Evolutionary conservation across 2,113 vertebrate species (phyloP), one percentile per base, ranked within the genome.

Genomic region (Cichladusa arquata): DNA sequence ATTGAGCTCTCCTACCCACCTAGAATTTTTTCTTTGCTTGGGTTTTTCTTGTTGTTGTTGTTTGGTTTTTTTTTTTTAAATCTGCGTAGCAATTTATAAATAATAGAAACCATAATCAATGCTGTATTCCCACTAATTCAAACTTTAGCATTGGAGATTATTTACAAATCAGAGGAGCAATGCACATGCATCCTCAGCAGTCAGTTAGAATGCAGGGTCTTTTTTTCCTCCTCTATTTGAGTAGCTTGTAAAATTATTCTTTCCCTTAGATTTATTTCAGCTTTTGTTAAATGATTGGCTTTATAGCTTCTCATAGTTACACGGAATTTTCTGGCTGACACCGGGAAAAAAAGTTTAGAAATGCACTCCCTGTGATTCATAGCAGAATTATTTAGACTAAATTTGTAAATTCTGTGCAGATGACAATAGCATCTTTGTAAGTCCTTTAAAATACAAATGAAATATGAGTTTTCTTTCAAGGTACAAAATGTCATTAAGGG

Each of bases 401-500:
- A 97, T 90, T 47, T 26, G 61, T 96, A 96, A 95, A 95, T 95
- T 73, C 73, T 89, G 26, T 60, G 91, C 74, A 84, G 94, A 96
- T 54, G 86, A 96, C 90, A 96, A 88, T 91, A 95, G 57, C 77
- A 38, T 97, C 93, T 96, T 95, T 91, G 76, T 90, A 95, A 77
- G 47, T 97, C 88, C 95, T 97, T 96, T 97, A 54, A 98, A 97
- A 97, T 94, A 96, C 86, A 62, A 71, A 96, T 97, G 97, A 97
- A 98, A 97, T 97, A 98, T 50, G 97, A 97, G 96, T 96, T 97
- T 97, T 97, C 85, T 97, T 97, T 91, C 86, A 97, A 98, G 97
- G 97, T 98, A 97, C 94, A 95, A 98, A 98, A 98, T 94, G 95
- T 97, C 97, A 98, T 98, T 98, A 97, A 98, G 95, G 99, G 98